Percentiles rank a stretch among this genome's conserved stretches.
Conservation (phyloP, 1,140 invertebrate species). For the Neodiprion pinetum region DNA sequence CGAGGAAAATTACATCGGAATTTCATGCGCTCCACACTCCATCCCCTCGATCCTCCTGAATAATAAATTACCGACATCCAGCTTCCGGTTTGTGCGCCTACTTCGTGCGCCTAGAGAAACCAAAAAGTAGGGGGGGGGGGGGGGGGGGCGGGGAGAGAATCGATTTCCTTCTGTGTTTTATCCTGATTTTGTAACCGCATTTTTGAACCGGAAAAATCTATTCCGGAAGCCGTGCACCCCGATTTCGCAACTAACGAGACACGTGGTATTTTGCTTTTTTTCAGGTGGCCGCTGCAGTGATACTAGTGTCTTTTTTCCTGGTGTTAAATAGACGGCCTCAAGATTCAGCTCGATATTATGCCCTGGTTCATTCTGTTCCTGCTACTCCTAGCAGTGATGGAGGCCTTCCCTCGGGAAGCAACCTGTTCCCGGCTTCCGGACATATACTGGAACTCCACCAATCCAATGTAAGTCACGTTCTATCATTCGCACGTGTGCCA, state of each 20-base stretch:
- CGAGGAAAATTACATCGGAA: too few species aligned
- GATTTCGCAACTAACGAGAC: slow-evolving; percentile 11
- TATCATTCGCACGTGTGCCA: neutral
- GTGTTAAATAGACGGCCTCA: slow-evolving; percentile 52
- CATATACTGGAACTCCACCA: slow-evolving; percentile 69
- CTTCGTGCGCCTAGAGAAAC: neutral
- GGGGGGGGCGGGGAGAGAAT: neutral
- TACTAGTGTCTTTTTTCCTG: slow-evolving; percentile 31
- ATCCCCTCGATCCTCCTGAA: too few species aligned
- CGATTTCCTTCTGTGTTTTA: neutral
- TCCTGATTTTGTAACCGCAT: neutral
- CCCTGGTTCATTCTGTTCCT: slow-evolving; percentile 64
- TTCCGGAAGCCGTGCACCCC: slow-evolving; percentile 17
- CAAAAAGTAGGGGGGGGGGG: neutral
- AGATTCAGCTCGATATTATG: slow-evolving; percentile 61
- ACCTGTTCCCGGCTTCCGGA: slow-evolving; percentile 63
- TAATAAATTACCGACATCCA: too few species aligned
- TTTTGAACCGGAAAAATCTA: neutral
- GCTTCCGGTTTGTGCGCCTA: too few species aligned
- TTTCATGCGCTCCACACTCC: too few species aligned
- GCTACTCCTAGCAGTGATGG: slow-evolving; percentile 63
- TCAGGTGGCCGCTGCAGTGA: slow-evolving; percentile 42
- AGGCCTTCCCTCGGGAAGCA: slow-evolving; percentile 63
- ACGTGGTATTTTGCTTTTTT: slow-evolving; percentile 11
- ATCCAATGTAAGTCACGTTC: slow-evolving; percentile 63